Evolutionary conservation across 2,888 invertebrate species (phyloP).

Genomic region (Phortica okadai): DNA sequence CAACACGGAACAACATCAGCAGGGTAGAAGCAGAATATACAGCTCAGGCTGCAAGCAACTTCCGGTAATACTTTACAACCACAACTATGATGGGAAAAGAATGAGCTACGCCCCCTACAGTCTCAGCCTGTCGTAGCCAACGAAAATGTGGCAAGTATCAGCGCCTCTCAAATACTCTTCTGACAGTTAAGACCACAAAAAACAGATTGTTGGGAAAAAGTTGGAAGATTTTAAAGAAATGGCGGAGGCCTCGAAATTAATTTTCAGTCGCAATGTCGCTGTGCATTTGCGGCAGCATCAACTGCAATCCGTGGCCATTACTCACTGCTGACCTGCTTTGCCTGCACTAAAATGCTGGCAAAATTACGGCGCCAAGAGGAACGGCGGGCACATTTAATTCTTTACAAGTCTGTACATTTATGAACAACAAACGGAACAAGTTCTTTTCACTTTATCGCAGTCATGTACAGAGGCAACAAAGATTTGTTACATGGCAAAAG

Average conservation of each 20-base stretch:
- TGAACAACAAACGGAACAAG: constrained; percentile 12
- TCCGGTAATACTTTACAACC: constrained; percentile 23
- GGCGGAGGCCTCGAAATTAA: constrained; percentile 56
- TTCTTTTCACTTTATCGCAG: constrained; percentile 21
- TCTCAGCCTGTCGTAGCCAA: not conserved
- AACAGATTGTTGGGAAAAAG: constrained; percentile 16
- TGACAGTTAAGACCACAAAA: not conserved
- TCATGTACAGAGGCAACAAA: constrained; percentile 7
- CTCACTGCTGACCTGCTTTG: constrained; percentile 21
- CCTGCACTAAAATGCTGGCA: not conserved
- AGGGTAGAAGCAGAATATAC: not conserved
- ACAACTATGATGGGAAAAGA: constrained; percentile 18
- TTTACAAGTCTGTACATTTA: constrained; percentile 21
- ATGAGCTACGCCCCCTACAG: not conserved
- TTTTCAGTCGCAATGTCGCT: constrained; percentile 43
- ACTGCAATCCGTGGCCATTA: constrained; percentile 21
- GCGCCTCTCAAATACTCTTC: not conserved
- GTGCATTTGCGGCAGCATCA: not conserved
- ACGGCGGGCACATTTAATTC: constrained; percentile 7
- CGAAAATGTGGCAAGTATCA: constrained; percentile 11
- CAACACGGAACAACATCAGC: not conserved
- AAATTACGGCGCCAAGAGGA: not conserved
- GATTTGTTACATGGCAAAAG: not conserved
- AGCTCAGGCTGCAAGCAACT: constrained; percentile 6
- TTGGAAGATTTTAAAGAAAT: constrained; percentile 67